phyloP scores from a whole-genome alignment of 2,888 invertebrate species.

The Sphaerophoria taeniata region DNA sequence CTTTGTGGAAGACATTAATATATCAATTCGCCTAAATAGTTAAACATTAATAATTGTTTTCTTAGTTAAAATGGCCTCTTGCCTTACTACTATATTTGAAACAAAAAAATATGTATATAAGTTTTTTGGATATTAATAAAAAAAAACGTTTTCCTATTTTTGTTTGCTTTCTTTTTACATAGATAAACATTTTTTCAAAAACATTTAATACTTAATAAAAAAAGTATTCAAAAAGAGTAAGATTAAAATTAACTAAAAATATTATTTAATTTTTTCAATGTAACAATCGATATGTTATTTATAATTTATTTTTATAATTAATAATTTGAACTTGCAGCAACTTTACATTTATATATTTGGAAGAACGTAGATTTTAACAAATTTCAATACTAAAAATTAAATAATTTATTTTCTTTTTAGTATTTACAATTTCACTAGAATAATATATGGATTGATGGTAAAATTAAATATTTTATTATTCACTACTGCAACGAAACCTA shows the following conservation, averaged over 20 bases:
- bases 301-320: conserved; percentile 31
- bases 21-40: conserved; percentile 34
- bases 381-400: conserved; percentile 37
- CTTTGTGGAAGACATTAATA: conserved; percentile 75
- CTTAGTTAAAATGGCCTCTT: conserved; percentile 12
- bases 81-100: conserved; percentile 14
- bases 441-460: no score
- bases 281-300: not conserved
- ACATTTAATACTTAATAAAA: not conserved
- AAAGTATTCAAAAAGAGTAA: conserved; percentile 30
- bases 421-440: conserved; percentile 7
- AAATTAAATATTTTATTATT: no score
- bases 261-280: not conserved
- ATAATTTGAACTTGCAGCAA: conserved; percentile 62
- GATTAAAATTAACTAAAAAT: conserved; percentile 16
- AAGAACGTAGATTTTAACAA: conserved; percentile 39
- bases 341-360: conserved; percentile 31
- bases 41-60: conserved; percentile 42
- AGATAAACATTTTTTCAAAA: not conserved
- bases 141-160: not conserved
- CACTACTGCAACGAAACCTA: no score
- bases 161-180: not conserved
- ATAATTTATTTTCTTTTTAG: conserved; percentile 36
- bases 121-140: conserved; percentile 1
- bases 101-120: conserved; percentile 7